Conservation (phyloP, 2,888 invertebrate genomes). For the Glomeris marginata region DNA sequence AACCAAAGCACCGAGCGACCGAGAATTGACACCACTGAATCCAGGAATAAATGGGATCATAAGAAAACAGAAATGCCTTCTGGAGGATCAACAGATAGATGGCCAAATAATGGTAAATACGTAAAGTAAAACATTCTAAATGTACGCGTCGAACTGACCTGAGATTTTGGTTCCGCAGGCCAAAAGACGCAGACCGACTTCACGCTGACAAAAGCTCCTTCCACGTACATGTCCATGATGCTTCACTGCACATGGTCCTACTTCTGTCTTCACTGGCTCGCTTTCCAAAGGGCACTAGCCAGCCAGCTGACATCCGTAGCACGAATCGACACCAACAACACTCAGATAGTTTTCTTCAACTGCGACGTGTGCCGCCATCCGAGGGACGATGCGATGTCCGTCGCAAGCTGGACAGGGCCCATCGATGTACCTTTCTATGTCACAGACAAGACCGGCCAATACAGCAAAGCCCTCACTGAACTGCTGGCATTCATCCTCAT, state of each 20-base stretch:
- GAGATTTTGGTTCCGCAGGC: too few relatives aligned
- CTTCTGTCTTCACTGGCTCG: conserved; percentile 14
- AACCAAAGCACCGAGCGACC: too few relatives aligned
- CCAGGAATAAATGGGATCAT: too few relatives aligned
- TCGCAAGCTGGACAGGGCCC: neutral
- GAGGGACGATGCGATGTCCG: too few relatives aligned
- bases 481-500: conserved; percentile 19
- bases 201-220: neutral
- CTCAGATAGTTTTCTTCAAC: conserved; percentile 11
- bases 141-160: too few relatives aligned
- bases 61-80: too few relatives aligned
- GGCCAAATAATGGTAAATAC: too few relatives aligned
- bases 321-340: neutral
- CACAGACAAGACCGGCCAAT: conserved; percentile 21
- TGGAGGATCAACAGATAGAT: too few relatives aligned
- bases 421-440: conserved; percentile 21
- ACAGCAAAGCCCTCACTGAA: conserved; percentile 22
- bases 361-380: conserved; percentile 4
- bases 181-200: too few relatives aligned
- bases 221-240: conserved; percentile 9
- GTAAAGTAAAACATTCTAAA: too few relatives aligned
- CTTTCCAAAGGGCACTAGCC: conserved; percentile 14
- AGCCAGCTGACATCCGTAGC: neutral
- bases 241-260: conserved; percentile 15
- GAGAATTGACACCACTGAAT: too few relatives aligned